A percentile compares a stretch with the other conserved stretches of the same genome.
phyloP scores from a whole-genome alignment of 1,140 invertebrate species.

The Drosophila parabipectinata region DNA sequence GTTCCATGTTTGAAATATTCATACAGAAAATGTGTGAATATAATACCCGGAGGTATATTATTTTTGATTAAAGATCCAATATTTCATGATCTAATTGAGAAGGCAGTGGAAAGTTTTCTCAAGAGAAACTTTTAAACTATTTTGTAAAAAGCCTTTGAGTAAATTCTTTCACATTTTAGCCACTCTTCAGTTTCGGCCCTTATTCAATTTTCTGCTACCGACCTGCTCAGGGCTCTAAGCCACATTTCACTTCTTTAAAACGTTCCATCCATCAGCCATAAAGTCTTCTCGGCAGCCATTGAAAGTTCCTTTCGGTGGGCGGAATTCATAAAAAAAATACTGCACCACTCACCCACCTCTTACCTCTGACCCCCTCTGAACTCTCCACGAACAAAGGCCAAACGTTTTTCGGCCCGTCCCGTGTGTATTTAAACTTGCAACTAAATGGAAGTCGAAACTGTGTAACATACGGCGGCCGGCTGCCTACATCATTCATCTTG shows the following conservation, averaged over 20 bases:
- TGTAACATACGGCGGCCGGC: constrained; percentile 56
- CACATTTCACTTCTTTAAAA: constrained; percentile 52
- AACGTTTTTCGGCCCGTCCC: constrained; percentile 62
- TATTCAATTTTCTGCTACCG: constrained; percentile 9
- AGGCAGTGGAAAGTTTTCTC: background rate
- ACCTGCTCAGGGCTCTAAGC: constrained; percentile 47
- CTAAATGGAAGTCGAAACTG: constrained; percentile 64
- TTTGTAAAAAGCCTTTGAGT: constrained; percentile 10
- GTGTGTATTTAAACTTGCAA: constrained; percentile 72
- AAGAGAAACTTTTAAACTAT: background rate
- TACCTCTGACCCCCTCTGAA: background rate
- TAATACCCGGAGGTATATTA: background rate
- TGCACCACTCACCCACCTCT: background rate
- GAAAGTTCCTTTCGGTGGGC: constrained; percentile 23
- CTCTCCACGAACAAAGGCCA: constrained; percentile 51
- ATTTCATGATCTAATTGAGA: background rate
- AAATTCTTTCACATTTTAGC: constrained; percentile 20
- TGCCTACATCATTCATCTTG: constrained; percentile 72
- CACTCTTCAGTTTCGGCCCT: constrained; percentile 10
- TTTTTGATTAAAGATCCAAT: too few species aligned
- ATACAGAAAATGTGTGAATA: constrained; percentile 9
- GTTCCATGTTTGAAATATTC: constrained; percentile 21
- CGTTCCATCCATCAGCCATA: constrained; percentile 61
- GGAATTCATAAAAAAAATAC: constrained; percentile 23
- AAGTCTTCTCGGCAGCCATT: constrained; percentile 44